Evolutionary conservation across 2,888 invertebrate genomes (phyloP), one percentile per base, ranked within the genome.

Genomic region (Tigriopus californicus): DNA sequence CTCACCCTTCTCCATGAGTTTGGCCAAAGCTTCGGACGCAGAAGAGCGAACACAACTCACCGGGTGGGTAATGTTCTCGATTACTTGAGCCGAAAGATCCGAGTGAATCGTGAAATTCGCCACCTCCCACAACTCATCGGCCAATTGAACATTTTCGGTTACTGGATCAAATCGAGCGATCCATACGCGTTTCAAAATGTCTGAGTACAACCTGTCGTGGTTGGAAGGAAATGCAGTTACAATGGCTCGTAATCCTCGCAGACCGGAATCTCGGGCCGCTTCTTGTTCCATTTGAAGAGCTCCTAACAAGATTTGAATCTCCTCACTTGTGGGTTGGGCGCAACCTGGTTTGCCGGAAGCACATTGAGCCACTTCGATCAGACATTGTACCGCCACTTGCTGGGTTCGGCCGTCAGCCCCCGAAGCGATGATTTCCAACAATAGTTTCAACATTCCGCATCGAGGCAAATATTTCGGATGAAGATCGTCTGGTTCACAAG

Each of bases 151-250:
- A 67, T 88, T 88, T 61, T 85, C 83, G 46, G 81, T 81, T 8
- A 78, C 78, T 0, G 80, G 74, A 72, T 94, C 94, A 70, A 82
- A 86, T 63, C 79, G 82, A 1, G 88, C 83, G 58, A 92, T 77
- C 81, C 87, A 88, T 49, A 92, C 75, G 58, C 89, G 76, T 65
- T 82, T 80, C 41, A 79, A 49, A 88, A 74, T 47, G 75, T 71
- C 58, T 82, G 72, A 75, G 77, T 66, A 77, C 76, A 49, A 75
- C 78, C 63, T 74, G 40, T 25, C 22, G 6, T 40, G 49, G 3
- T 49, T 15, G 40, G 40, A 15, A 20, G 46, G 24, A 11, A 53
- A 12, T n/a, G 25, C 66, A 58, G 69, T 67, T 52, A 72, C 65
- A 6, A 69, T 67, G 22, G 66, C 64, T 13, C 20, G n/a, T 13